These are phyloP conservation scores for Lycocerus yunnanus DNA, from an alignment of 2,888 invertebrate genomes.

Conservation along the genomic window DNA sequence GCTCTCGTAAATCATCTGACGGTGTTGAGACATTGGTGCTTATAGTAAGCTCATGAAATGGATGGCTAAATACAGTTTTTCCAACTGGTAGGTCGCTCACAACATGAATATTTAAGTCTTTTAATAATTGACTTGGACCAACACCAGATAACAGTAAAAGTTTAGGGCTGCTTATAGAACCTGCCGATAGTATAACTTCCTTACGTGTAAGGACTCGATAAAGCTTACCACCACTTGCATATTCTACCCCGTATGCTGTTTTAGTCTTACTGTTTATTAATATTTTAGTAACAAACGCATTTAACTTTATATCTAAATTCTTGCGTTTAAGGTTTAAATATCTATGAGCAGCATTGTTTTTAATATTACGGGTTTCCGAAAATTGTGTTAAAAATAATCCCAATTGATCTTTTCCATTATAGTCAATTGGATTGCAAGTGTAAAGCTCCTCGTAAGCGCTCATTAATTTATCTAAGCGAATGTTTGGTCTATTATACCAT, in stretches of 20 bases:
- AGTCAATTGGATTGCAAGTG: constrained; percentile 62
- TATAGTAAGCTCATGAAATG: not conserved
- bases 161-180: constrained; percentile 75
- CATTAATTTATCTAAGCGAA: not conserved
- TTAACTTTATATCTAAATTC: constrained; percentile 61
- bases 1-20: not conserved
- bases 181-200: constrained; percentile 66
- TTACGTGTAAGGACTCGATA: constrained; percentile 56
- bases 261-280: constrained; percentile 49
- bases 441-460: constrained; percentile 42
- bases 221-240: constrained; percentile 45
- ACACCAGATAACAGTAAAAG: constrained; percentile 75
- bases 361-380: constrained; percentile 57
- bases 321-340: constrained; percentile 53
- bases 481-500: not conserved
- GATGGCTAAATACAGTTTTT: not conserved
- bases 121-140: constrained; percentile 55
- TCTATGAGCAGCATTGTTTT: constrained; percentile 60
- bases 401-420: constrained; percentile 65
- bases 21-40: not conserved
- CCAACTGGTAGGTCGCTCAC: constrained; percentile 60
- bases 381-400: constrained; percentile 61
- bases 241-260: constrained; percentile 56
- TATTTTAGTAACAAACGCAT: constrained; percentile 58
- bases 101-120: constrained; percentile 52